Conservation (phyloP, 2,888 invertebrate species). For the Drosophila incognita region DNA sequence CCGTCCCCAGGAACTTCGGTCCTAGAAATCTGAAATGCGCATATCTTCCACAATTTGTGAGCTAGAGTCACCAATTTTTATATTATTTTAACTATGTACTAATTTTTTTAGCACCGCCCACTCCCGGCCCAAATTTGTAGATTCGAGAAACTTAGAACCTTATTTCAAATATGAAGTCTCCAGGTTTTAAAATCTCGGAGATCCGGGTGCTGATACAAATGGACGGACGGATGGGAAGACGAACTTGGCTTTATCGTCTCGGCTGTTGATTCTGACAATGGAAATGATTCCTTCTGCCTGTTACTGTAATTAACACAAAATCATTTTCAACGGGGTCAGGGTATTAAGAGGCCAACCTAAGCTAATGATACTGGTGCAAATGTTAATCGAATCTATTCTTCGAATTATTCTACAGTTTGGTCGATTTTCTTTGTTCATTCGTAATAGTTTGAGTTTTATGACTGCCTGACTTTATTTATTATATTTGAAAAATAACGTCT, state of each 20-base stretch:
- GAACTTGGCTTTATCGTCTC: background rate
- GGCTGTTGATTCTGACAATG: background rate
- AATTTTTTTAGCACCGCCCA: too few species aligned
- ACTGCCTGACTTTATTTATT: slow-evolving; percentile 91
- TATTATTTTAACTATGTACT: too few species aligned
- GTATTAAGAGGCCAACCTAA: slow-evolving; percentile 7
- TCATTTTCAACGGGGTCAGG: background rate
- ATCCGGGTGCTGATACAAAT: background rate
- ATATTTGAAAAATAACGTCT: slow-evolving; percentile 83
- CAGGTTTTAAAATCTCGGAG: background rate
- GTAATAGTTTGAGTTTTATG: slow-evolving; percentile 93
- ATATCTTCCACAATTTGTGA: too few species aligned
- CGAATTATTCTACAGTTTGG: slow-evolving; percentile 87
- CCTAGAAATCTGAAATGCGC: too few species aligned
- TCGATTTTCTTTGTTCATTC: slow-evolving; percentile 90
- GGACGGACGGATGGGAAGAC: too few species aligned
- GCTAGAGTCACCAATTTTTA: too few species aligned
- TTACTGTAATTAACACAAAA: background rate
- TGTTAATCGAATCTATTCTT: background rate
- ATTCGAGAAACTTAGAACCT: background rate
- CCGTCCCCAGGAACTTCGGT: too few species aligned
- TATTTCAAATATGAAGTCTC: background rate
- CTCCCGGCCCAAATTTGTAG: background rate
- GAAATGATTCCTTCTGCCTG: background rate
- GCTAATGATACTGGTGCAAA: background rate